phyloP scores from a whole-genome alignment of 1,140 invertebrate genomes.

The Tenebrio molitor region DNA sequence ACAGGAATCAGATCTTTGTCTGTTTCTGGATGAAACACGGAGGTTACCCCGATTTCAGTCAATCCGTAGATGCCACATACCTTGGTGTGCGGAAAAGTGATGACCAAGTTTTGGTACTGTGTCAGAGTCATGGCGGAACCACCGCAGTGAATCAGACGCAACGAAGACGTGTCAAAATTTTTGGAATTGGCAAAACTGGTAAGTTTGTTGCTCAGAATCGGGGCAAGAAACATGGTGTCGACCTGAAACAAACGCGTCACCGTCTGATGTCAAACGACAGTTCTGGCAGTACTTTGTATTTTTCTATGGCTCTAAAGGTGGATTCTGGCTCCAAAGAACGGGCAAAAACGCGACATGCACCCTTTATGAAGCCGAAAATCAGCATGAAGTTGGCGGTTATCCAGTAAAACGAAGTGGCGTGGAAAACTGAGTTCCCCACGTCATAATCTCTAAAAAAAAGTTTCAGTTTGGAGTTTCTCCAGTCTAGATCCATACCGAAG shows the following conservation, averaged over 20 bases:
- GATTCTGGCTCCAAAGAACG: background rate
- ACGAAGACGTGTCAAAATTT: background rate
- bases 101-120: slow-evolving; percentile 4
- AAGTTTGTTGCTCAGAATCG: background rate
- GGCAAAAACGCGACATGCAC: background rate
- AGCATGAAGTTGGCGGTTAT: background rate
- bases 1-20: background rate
- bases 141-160: background rate
- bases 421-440: background rate
- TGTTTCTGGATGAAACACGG: background rate
- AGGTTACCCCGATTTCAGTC: slow-evolving; percentile 7
- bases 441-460: too few species aligned
- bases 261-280: too few species aligned
- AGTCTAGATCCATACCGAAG: too few species aligned
- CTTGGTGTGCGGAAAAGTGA: background rate
- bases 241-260: too few species aligned
- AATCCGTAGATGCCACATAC: background rate
- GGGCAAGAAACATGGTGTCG: background rate
- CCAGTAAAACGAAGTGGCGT: slow-evolving; percentile 27
- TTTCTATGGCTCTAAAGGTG: slow-evolving; percentile 5
- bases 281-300: slow-evolving; percentile 8
- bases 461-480: too few species aligned
- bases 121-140: background rate
- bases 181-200: background rate
- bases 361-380: background rate